Evolutionary conservation across 1,140 invertebrate genomes (phyloP), one percentile per base, ranked within the genome.

Genomic region (Eubasilissa regina): DNA sequence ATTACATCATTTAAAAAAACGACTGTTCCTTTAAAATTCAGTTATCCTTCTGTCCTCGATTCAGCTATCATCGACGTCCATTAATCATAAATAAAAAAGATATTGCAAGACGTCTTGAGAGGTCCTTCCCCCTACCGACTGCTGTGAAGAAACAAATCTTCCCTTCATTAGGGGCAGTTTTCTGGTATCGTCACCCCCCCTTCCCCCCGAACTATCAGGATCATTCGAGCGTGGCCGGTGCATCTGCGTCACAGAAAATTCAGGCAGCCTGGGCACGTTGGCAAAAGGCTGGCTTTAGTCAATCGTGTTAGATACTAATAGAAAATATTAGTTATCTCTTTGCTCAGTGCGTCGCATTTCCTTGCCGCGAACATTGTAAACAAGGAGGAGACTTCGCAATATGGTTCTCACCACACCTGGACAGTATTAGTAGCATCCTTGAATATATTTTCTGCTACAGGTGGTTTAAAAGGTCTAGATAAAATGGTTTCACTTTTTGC

Each of bases 121-220:
- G 25, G 25, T 35, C 25, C 25, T 35, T 35, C 25, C 25, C 25
- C 25, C 25, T 35, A 6, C 25, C 25, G 6, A 35, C 25, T 35
- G 25, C 25, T 35, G 25, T 58, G 55, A 58, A 58, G 17, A 10
- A 19, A 58, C 17, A 58, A 58, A 58, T 58, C 55, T 58, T 58
- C 10, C 55, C 55, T 58, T 58, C 12, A 58, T 58, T 58, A 58
- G 55, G 25, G 55, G 55, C 55, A 58, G 15, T 58, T 58, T 58
- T 58, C 55, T 58, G 55, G 55, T 58, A 21, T 15, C 4, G 21
- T 58, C 12, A 58, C 11, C n/a, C 53, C 19, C 55, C 55, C 51
- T 53, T 53, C 4, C n/a, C n/a, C n/a, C n/a, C 53, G n/a, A 15
- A 58, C 25, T 35, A 58, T 58, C 13, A 21, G 13, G 13, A 21